Base-by-base conservation (phyloP, 2,113 vertebrate species). In the Corydoras sp. region DNA sequence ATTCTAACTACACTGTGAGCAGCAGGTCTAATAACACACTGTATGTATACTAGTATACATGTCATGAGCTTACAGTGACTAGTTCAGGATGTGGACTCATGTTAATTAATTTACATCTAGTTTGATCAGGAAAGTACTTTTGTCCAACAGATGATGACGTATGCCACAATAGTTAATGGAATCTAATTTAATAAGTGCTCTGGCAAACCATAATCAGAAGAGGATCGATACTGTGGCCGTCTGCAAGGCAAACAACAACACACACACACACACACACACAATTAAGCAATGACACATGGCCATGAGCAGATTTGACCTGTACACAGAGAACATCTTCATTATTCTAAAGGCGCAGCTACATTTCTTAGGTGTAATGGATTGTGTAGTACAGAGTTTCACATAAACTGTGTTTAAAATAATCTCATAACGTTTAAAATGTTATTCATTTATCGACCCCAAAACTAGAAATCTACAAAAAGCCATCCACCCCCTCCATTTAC, bases 181-280 rank as follows among this genome's bases (percentile, higher is more conserved):
- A 10, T 5, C n/a, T 67, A 67, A 73, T 67, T 50, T 61, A 62
- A 73, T 67, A 49, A 67, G 56, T 8, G 64, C 58, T 61, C 72
- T 61, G 72, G 49, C 12, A 73, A 73, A 73, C 56, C 58, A 43
- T 24, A 29, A 65, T 67, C 64, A 62, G 30, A 59, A 9, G 11
- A 11, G 72, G 58, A 67, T 67, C 72, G 14, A 60, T 73, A 73
- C 53, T n/a, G 49, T 13, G 6, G 58, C 50, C 43, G 49, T 62
- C 64, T 67, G 72, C 58, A 14, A 10, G 24, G 58, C 30, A 61
- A 73, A 61, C 63, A 5, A 66, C 35, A 43, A 11, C 8, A 3
- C 30, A 43, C 15, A 50, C 35, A 43, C 35, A 43, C 62, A 64
- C 62, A 72, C 13, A 2, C 8, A 3, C 30, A 43, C 15, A 50